Conservation (phyloP, 1,140 invertebrate species). For the Pseudachorutes palmiensis region DNA sequence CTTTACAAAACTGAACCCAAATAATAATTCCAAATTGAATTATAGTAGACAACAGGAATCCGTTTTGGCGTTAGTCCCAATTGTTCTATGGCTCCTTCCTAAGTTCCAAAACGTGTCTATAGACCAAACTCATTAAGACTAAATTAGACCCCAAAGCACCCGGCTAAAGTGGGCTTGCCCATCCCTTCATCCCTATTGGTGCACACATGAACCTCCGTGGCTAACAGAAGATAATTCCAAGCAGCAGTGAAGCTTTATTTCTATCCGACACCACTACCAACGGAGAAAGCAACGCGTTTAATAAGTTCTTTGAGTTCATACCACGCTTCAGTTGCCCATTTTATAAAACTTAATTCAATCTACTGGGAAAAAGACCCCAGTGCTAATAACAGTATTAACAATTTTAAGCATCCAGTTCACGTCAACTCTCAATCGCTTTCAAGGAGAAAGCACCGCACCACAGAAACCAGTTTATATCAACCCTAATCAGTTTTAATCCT, state of each 20-base stretch:
- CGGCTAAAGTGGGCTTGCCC: not conserved
- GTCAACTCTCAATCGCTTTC: slow-evolving; percentile 1
- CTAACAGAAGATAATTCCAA: no score
- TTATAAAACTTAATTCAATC: slow-evolving; percentile 31
- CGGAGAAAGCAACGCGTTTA: no score
- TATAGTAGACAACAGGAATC: not conserved
- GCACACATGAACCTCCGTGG: no score
- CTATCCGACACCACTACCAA: no score
- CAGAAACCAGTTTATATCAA: not conserved
- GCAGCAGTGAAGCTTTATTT: not conserved
- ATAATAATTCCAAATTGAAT: not conserved
- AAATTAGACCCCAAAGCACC: not conserved
- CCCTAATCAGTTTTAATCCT: not conserved
- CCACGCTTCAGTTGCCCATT: slow-evolving; percentile 27
- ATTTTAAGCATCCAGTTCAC: slow-evolving; percentile 14
- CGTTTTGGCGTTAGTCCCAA: not conserved
- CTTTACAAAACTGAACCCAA: no score
- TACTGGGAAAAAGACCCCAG: slow-evolving; percentile 1
- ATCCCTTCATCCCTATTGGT: no score
- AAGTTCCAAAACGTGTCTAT: not conserved
- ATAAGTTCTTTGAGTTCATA: slow-evolving; percentile 22
- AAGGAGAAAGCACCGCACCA: not conserved
- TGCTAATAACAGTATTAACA: slow-evolving; percentile 15
- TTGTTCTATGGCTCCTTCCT: not conserved
- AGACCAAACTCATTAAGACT: not conserved